phyloP scores from a whole-genome alignment of 1,140 invertebrate species.

The Eurosta solidaginis region DNA sequence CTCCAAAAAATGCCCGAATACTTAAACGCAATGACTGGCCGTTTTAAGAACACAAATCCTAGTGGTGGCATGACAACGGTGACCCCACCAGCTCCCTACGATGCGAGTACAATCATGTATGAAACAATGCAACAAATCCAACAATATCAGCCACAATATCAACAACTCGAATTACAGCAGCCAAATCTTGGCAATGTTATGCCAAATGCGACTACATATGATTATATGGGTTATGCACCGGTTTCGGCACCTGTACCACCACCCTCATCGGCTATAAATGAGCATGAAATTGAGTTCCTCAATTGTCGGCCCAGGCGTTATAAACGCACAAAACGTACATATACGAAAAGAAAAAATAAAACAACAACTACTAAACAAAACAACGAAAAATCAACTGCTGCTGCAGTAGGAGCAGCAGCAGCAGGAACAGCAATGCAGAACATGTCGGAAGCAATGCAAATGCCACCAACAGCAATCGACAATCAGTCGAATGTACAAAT shows the following conservation, averaged over 20 bases:
- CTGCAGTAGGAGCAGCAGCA: not conserved
- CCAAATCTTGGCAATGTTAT: conserved; percentile 6
- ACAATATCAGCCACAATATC: conserved; percentile 24
- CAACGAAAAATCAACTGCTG: not conserved
- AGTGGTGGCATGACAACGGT: not conserved
- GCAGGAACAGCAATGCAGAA: not conserved
- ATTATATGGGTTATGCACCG: conserved; percentile 10
- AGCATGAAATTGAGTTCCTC: conserved; percentile 20
- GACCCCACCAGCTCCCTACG: not conserved
- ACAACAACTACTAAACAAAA: not conserved
- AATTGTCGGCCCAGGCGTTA: conserved; percentile 12
- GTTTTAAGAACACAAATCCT: not conserved
- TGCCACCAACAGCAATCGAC: not conserved
- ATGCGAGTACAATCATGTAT: conserved; percentile 16
- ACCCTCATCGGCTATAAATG: not conserved
- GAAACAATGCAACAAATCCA: conserved; percentile 20
- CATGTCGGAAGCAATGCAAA: not conserved
- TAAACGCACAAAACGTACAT: conserved; percentile 12
- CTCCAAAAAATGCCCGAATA: conserved; percentile 7
- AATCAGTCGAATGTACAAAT: conserved; percentile 28
- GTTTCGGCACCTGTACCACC: conserved; percentile 10
- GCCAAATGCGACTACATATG: conserved; percentile 1
- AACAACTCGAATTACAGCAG: not conserved
- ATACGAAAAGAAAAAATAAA: conserved; percentile 27
- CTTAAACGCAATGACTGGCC: conserved; percentile 2